Evolutionary conservation across 2,888 invertebrate species (phyloP).

Genomic region (Noctua pronuba): DNA sequence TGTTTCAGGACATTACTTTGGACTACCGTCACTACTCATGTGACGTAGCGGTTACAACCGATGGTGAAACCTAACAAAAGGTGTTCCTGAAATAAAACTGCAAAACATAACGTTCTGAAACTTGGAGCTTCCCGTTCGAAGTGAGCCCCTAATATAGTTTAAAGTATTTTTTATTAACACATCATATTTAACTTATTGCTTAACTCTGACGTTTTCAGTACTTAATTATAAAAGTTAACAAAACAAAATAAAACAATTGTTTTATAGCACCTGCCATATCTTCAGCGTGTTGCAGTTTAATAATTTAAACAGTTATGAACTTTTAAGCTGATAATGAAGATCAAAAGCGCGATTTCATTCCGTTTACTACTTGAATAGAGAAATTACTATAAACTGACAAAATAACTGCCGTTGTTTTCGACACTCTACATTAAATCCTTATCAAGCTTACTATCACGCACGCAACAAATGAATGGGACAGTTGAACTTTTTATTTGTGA

Average conservation of each 20-base stretch:
- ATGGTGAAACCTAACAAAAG: constrained; percentile 37
- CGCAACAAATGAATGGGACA: constrained; percentile 80
- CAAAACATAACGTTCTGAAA: background rate
- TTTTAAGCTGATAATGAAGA: constrained; percentile 40
- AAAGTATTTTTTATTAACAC: constrained; percentile 2
- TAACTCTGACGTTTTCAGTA: constrained; percentile 2
- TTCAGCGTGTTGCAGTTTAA: constrained; percentile 26
- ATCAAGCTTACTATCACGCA: constrained; percentile 80
- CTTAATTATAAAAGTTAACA: constrained; percentile 26
- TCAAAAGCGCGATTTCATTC: constrained; percentile 38
- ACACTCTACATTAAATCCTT: constrained; percentile 77
- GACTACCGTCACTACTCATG: constrained; percentile 27
- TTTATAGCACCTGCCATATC: constrained; percentile 17
- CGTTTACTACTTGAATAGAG: constrained; percentile 31
- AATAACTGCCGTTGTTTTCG: constrained; percentile 74
- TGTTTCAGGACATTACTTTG: constrained; percentile 39
- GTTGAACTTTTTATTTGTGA: constrained; percentile 74
- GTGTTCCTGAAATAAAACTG: constrained; percentile 2
- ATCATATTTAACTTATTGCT: background rate
- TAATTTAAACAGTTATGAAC: constrained; percentile 37
- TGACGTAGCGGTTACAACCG: constrained; percentile 38
- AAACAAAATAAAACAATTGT: constrained; percentile 38
- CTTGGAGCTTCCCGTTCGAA: background rate
- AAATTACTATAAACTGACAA: constrained; percentile 67
- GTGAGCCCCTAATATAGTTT: background rate